Evolutionary conservation across 2,888 invertebrate genomes (phyloP).

Genomic region (Chloroclystis v-ata): DNA sequence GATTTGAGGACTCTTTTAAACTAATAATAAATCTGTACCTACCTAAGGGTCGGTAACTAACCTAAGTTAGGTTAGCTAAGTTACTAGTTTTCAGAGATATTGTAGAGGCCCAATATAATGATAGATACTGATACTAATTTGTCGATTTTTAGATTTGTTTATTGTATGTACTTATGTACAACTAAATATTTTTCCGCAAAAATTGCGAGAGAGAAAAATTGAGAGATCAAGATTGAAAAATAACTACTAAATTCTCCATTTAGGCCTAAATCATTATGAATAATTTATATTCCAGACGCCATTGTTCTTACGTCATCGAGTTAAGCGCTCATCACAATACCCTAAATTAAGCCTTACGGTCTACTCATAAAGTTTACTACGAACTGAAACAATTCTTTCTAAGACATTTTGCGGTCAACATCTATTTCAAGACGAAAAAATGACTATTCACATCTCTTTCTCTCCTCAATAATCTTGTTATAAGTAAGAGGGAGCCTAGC

Average conservation of each 20-base stretch:
- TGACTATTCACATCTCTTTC: slow-evolving; percentile 43
- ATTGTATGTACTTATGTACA: not conserved
- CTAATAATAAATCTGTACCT: too few species aligned
- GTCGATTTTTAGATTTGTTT: not conserved
- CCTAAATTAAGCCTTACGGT: slow-evolving; percentile 13
- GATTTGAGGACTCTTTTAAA: too few species aligned
- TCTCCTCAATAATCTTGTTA: slow-evolving; percentile 31
- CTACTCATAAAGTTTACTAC: slow-evolving; percentile 23
- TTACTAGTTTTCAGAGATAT: too few species aligned
- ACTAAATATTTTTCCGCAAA: not conserved
- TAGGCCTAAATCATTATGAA: slow-evolving; percentile 13
- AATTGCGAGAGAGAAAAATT: too few species aligned
- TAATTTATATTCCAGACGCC: slow-evolving; percentile 15
- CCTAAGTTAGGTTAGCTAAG: too few species aligned
- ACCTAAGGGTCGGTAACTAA: too few species aligned
- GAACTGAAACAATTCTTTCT: slow-evolving; percentile 19
- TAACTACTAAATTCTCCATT: not conserved
- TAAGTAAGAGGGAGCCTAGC: slow-evolving; percentile 51
- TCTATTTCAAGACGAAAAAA: slow-evolving; percentile 44
- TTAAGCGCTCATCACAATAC: slow-evolving; percentile 3
- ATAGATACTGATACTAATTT: too few species aligned
- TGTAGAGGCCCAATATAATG: too few species aligned
- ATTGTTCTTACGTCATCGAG: slow-evolving; percentile 15
- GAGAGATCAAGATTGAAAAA: slow-evolving; percentile 5
- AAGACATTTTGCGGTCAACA: slow-evolving; percentile 48